Evolutionary conservation across 2,888 invertebrate genomes (phyloP).

Genomic region (Euclidia mi): DNA sequence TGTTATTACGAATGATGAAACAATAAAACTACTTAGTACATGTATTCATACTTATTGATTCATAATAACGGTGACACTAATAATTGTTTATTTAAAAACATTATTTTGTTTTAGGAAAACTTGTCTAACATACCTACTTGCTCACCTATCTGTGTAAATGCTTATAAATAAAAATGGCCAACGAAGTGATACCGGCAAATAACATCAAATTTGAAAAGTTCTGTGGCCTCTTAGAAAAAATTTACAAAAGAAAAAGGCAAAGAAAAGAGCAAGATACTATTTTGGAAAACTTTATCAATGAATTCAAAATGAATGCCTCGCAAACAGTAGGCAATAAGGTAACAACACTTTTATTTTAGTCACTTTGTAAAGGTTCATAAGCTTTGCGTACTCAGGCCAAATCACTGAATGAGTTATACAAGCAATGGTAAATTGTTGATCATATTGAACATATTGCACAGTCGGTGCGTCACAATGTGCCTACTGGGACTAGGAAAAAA

Average conservation of each 20-base stretch:
- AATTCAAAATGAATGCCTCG: conserved; percentile 79
- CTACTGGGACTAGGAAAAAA: too few species aligned
- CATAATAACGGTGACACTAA: neutral
- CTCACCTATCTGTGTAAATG: neutral
- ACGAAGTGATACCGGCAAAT: conserved; percentile 61
- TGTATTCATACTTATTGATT: too few species aligned
- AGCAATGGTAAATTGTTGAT: too few species aligned
- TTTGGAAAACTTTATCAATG: conserved; percentile 83
- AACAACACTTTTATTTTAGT: conserved; percentile 35
- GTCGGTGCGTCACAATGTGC: too few species aligned
- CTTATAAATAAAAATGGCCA: conserved; percentile 42
- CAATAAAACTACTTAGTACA: too few species aligned
- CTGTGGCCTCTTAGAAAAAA: conserved; percentile 91
- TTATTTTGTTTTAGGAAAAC: conserved; percentile 48
- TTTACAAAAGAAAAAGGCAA: conserved; percentile 82
- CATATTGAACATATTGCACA: too few species aligned
- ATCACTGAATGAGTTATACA: too few species aligned
- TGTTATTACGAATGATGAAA: too few species aligned
- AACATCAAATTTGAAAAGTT: conserved; percentile 87
- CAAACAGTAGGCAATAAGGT: conserved; percentile 76
- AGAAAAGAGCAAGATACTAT: conserved; percentile 83
- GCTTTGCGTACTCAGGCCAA: too few species aligned
- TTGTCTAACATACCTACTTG: neutral
- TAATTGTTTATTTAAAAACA: neutral
- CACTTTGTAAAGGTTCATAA: neutral